phyloP scores from a whole-genome alignment of 2,113 vertebrate species.

The Ornithorhynchus anatinus region DNA sequence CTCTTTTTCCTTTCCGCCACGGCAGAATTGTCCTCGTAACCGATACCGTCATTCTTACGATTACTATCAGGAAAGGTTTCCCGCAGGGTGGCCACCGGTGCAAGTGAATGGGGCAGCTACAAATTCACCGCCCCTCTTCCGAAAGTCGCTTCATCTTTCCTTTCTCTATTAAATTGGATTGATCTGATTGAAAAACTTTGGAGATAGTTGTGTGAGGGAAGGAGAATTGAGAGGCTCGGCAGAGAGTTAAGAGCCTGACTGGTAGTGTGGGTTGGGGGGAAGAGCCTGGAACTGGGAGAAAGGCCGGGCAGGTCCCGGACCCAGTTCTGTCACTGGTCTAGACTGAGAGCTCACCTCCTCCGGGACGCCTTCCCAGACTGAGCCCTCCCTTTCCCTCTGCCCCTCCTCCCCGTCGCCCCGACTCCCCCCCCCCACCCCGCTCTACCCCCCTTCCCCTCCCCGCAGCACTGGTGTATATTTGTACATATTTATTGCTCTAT shows the following conservation, averaged over 20 bases:
- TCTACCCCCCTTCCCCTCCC: too few relatives aligned
- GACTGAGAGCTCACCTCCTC: too few relatives aligned
- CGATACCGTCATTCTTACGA: accelerated
- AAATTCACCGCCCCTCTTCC: neutral
- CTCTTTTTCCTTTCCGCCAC: neutral
- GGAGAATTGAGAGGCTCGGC: neutral
- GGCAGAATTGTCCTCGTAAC: neutral
- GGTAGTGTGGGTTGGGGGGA: neutral
- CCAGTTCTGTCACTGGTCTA: neutral
- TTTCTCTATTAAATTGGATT: neutral
- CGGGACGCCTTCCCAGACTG: too few relatives aligned
- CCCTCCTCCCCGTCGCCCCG: too few relatives aligned
- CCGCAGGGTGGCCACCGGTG: neutral
- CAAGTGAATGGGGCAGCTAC: accelerated
- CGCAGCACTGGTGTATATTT: too few relatives aligned
- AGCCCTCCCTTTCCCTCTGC: too few relatives aligned
- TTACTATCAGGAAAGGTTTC: neutral
- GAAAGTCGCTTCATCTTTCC: neutral
- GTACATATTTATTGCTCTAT: too few relatives aligned
- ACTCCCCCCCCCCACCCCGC: too few relatives aligned
- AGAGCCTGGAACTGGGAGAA: neutral
- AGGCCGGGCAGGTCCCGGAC: neutral
- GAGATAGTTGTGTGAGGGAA: neutral
- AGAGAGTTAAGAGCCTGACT: neutral
- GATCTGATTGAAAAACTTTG: neutral